Conservation (phyloP, 1,140 invertebrate genomes). For the Branchinecta lindahli region DNA sequence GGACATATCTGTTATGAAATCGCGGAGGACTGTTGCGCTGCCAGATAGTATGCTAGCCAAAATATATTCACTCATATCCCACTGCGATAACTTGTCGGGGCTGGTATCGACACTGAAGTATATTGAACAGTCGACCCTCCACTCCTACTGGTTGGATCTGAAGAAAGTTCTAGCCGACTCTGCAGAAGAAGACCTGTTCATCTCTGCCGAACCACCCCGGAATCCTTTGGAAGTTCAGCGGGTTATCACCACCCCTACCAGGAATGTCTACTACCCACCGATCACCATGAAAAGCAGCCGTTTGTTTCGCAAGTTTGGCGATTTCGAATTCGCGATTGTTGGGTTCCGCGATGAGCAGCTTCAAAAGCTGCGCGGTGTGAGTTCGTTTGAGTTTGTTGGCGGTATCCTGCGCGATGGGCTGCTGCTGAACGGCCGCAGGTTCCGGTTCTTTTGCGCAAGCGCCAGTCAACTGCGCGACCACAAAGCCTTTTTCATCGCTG, state of each 20-base stretch:
- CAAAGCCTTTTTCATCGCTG: slow-evolving; percentile 11
- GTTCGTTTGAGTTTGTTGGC: slow-evolving; percentile 1
- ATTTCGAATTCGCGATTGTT: not conserved
- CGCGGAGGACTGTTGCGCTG: not conserved
- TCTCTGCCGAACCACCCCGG: not conserved
- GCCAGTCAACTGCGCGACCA: slow-evolving; percentile 11
- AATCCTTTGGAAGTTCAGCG: not conserved
- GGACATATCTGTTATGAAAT: slow-evolving; percentile 9
- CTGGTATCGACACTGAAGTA: not conserved
- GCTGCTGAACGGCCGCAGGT: not conserved
- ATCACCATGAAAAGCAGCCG: slow-evolving; percentile 9
- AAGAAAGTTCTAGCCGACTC: not conserved
- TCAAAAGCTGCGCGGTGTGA: slow-evolving; percentile 9
- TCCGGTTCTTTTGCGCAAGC: not conserved
- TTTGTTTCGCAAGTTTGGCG: not conserved
- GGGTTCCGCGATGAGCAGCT: slow-evolving; percentile 6
- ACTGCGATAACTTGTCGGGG: not conserved
- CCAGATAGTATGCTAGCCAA: not conserved
- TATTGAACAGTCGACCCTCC: slow-evolving; percentile 1
- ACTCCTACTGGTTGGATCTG: slow-evolving; percentile 13
- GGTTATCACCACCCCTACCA: not conserved
- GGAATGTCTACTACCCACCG: slow-evolving; percentile 11
- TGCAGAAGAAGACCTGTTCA: not conserved
- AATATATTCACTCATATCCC: not conserved
- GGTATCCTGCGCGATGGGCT: not conserved